Evolutionary conservation across 2,113 vertebrate genomes (phyloP), one percentile per base, ranked within the genome.

Genomic region (Mobula hypostoma): DNA sequence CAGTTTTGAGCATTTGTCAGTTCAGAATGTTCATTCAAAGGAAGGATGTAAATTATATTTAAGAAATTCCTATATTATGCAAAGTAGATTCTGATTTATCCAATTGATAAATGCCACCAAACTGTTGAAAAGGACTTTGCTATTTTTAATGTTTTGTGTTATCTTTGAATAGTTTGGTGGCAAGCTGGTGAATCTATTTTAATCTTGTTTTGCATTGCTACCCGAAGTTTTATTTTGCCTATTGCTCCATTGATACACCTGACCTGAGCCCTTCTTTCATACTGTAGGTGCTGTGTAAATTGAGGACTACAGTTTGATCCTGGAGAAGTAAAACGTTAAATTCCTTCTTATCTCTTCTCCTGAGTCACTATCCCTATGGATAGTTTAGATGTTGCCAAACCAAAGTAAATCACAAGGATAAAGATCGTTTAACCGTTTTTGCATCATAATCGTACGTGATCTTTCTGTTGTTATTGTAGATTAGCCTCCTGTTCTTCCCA

Each of bases 401-500:
- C 83, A 63, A 27, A 87, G 56, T 61, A 87, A 87, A 63, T 87
- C 27, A 6, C 27, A 85, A 85, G 48, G 82, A 85, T 85, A 87
- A 87, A 87, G 56, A 63, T 87, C 83, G 29, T 61, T 87, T 87
- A 61, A n/a, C 83, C 29, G 27, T 87, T 87, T 87, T 87, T 87
- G 58, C 83, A 63, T n/a, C 56, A 15, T n/a, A 87, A 15, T 58
- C 58, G 61, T 87, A 63, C 5, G 27, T 61, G 83, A 14, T 61
- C 58, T 24, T 87, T 87, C 83, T 24, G 61, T 56, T 61, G 83
- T 87, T 24, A 63, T 63, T 58, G 48, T 56, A 87, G 83, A 87
- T 87, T 87, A 87, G 83, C n/a, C 58, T 87, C 83, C 58, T 63
- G 83, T 88, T 88, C 83, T 88, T 88, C 83, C 61, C 83, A 88